phyloP scores from a whole-genome alignment of 2,113 vertebrate species.

The Epinephelus lanceolatus region DNA sequence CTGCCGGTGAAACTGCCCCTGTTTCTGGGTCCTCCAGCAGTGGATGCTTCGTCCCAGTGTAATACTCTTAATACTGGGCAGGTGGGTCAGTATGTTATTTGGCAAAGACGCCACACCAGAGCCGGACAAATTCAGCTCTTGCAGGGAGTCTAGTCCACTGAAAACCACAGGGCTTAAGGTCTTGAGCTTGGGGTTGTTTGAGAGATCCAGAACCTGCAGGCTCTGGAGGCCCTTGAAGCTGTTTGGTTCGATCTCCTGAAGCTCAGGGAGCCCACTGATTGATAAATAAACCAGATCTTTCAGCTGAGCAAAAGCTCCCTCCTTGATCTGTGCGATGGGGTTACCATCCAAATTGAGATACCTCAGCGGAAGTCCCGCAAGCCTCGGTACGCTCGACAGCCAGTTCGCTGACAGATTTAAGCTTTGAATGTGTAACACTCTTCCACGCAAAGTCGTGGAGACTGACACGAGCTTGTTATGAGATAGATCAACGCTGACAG shows the following conservation, averaged over 20 bases:
- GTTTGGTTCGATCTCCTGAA: slow-evolving; percentile 81
- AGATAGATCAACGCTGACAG: slow-evolving; percentile 91
- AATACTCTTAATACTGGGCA: slow-evolving; percentile 92
- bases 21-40: slow-evolving; percentile 91
- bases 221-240: slow-evolving; percentile 88
- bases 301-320: slow-evolving; percentile 86
- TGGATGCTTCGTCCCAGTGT: slow-evolving; percentile 84
- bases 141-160: slow-evolving; percentile 88
- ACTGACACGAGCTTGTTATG: slow-evolving; percentile 87
- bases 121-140: slow-evolving; percentile 92
- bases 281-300: slow-evolving; percentile 91
- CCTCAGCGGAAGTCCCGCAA: slow-evolving; percentile 88
- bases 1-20: slow-evolving; percentile 91
- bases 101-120: slow-evolving; percentile 87
- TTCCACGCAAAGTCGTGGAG: slow-evolving; percentile 35
- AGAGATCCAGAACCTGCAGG: slow-evolving; percentile 94
- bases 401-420: slow-evolving; percentile 91
- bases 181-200: slow-evolving; percentile 87
- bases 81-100: slow-evolving; percentile 84
- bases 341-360: slow-evolving; percentile 93
- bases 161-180: slow-evolving; percentile 85
- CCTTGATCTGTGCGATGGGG: slow-evolving; percentile 83
- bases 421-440: slow-evolving; percentile 87
- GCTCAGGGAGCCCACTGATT: slow-evolving; percentile 84
- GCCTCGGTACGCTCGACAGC: slow-evolving; percentile 83